Evolutionary conservation across 2,888 invertebrate species (phyloP), one percentile per base, ranked within the genome.

Genomic region (Teinopalpus imperialis): DNA sequence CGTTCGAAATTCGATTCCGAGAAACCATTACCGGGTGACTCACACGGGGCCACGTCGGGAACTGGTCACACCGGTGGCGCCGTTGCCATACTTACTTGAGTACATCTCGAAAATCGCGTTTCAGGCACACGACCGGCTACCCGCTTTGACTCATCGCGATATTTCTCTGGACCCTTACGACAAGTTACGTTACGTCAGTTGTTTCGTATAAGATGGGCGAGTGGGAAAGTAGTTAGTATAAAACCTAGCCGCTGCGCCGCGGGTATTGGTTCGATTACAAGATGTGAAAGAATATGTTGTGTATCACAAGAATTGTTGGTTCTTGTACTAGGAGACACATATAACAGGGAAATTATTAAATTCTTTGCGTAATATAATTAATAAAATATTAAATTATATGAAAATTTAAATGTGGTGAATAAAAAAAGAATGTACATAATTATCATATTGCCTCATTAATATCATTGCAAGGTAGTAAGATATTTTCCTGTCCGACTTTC

Each of bases 1-100:
- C 64, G 65, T 65, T 69, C 71, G 71, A 68, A 70, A 63, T 64
- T 65, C 57, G 63, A 62, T 70, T 70, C 81, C 61, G 67, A 65
- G 81, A 81, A 81, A 56, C 66, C 73, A 77, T 75, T 79, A 72
- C 56, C 37, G 57, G 16, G 62, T 80, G 80, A 78, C 61, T 81
- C 78, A 79, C 56, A 57, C 59, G 50, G 61, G 46, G 51, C 42
- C 62, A 56, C 56, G 67, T 61, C 66, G 63, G 72, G 74, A 76
- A 76, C 80, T 70, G 76, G 80, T 78, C 76, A 74, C 67, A 60
- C 46, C 44, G 42, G 48, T 58, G 56, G 65, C 63, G 64, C 61
- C 57, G 54, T 39, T 40, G 45, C 23, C 21, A 14, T 42, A 9
- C 20, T 32, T n/a, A n/a, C n/a, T n/a, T n/a, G n/a, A n/a, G n/a